Conservation (phyloP, 2,888 invertebrate species). For the Phengaris alcon region DNA sequence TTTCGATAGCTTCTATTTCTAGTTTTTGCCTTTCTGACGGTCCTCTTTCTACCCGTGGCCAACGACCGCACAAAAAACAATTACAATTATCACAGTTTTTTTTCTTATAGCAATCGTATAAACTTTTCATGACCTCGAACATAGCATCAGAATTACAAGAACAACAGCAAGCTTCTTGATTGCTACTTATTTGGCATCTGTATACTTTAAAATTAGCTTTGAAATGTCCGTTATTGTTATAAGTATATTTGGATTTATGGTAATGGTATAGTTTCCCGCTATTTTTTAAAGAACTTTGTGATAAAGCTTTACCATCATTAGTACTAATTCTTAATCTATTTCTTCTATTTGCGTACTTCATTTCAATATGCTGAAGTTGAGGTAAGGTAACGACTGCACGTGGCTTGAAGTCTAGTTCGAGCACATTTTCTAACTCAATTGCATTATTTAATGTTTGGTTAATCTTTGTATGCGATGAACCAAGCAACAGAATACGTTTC, state of each 20-base stretch:
- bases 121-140: conserved; percentile 68
- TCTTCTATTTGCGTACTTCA: neutral
- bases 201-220: conserved; percentile 42
- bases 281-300: neutral
- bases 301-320: neutral
- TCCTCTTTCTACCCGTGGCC: conserved; percentile 44
- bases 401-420: neutral
- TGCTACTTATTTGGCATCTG: conserved; percentile 50
- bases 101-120: conserved; percentile 65
- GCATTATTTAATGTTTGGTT: neutral
- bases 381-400: neutral
- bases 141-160: conserved; percentile 65
- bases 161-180: conserved; percentile 56
- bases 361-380: neutral
- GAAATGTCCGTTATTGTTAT: neutral
- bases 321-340: neutral
- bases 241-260: neutral
- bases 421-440: neutral
- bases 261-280: neutral
- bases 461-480: neutral
- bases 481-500: neutral
- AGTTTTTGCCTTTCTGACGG: conserved; percentile 44
- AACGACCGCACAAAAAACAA: conserved; percentile 59
- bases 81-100: conserved; percentile 61
- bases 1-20: conserved; percentile 29